Evolutionary conservation across 2,888 invertebrate species (phyloP).

Genomic region (Drosophila stalkeri): DNA sequence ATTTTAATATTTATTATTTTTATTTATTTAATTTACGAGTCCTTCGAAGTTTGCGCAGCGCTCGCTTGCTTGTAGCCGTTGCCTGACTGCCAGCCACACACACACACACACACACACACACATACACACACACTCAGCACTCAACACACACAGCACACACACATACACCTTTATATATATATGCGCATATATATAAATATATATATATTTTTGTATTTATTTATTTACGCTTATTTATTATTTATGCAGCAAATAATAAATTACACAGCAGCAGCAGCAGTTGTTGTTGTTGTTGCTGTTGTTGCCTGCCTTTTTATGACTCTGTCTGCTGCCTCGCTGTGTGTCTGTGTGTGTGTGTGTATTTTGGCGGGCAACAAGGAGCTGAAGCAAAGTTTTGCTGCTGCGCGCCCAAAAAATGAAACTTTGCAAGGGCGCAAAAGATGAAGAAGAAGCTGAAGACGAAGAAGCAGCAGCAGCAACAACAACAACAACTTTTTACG

Average conservation of each 20-base stretch:
- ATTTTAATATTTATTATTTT: slow-evolving; percentile 75
- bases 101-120: slow-evolving; percentile 8
- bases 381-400: slow-evolving; percentile 44
- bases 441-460: background rate
- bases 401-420: slow-evolving; percentile 57
- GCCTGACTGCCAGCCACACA: slow-evolving; percentile 9
- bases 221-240: slow-evolving; percentile 83
- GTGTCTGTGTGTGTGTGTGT: slow-evolving; percentile 23
- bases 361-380: slow-evolving; percentile 64
- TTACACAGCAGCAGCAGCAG: slow-evolving; percentile 67
- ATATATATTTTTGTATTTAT: slow-evolving; percentile 65
- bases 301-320: slow-evolving; percentile 44
- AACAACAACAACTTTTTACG: slow-evolving; percentile 3
- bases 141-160: slow-evolving; percentile 4
- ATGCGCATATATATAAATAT: slow-evolving; percentile 16
- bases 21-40: slow-evolving; percentile 79
- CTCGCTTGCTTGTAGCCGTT: slow-evolving; percentile 16
- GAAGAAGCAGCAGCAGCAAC: background rate
- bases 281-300: slow-evolving; percentile 34
- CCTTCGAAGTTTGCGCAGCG: slow-evolving; percentile 65
- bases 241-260: slow-evolving; percentile 83
- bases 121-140: background rate
- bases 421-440: slow-evolving; percentile 14
- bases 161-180: slow-evolving; percentile 12
- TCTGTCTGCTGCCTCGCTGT: slow-evolving; percentile 23